Evolutionary conservation across 2,888 invertebrate genomes (phyloP).

Genomic region (Hydrotaea cyrtoneurina): DNA sequence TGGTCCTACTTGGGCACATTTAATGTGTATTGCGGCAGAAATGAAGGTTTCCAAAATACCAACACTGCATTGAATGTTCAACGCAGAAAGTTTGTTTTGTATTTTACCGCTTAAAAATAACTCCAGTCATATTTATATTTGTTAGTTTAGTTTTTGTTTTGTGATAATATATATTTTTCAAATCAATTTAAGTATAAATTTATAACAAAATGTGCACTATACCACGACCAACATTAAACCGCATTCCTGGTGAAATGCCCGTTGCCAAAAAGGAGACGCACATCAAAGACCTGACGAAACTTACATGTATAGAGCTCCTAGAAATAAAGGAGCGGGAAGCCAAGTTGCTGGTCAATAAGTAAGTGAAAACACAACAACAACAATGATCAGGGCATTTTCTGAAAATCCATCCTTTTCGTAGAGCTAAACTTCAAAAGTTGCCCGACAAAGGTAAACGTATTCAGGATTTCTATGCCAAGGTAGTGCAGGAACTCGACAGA

Average conservation of each 20-base stretch:
- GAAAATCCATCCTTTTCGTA: slow-evolving; percentile 66
- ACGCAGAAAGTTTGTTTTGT: no score
- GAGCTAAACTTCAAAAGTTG: slow-evolving; percentile 73
- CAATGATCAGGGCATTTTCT: no score
- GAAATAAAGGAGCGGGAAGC: slow-evolving; percentile 77
- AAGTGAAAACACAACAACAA: slow-evolving; percentile 64
- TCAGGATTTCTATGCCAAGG: slow-evolving; percentile 74
- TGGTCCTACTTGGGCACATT: no score
- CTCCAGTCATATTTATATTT: no score
- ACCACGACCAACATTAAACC: slow-evolving; percentile 69
- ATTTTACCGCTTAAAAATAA: no score
- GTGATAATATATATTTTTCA: no score
- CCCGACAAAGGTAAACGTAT: slow-evolving; percentile 80
- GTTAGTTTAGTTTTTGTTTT: no score
- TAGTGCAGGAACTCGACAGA: slow-evolving; percentile 74
- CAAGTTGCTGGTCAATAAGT: slow-evolving; percentile 78
- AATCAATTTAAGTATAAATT: no score
- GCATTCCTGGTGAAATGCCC: slow-evolving; percentile 74
- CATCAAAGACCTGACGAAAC: slow-evolving; percentile 73
- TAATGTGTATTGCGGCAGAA: no score
- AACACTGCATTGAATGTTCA: no score
- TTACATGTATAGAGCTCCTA: slow-evolving; percentile 73
- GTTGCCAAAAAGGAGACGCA: slow-evolving; percentile 72
- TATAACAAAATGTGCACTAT: slow-evolving; percentile 57
- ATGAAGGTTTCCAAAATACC: no score